Percentiles rank a stretch among this genome's conserved stretches.
phyloP scores from a whole-genome alignment of 2,888 invertebrate species.

The Coenonympha arcania region DNA sequence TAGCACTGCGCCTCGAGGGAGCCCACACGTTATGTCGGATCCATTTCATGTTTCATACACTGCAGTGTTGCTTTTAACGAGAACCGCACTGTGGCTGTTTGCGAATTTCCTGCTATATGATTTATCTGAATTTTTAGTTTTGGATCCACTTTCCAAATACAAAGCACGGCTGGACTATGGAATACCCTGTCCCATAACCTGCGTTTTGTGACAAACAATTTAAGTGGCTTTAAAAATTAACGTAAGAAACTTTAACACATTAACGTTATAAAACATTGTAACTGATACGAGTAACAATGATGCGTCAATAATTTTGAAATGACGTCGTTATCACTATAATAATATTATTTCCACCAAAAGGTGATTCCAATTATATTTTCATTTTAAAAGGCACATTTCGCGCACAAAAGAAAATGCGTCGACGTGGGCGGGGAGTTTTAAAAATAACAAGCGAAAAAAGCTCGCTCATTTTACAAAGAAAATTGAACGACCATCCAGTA shows the following conservation, averaged over 20 bases:
- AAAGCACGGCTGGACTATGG: too few relatives aligned
- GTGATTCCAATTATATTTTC: neutral
- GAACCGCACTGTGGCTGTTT: too few relatives aligned
- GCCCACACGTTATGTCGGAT: slow-evolving; percentile 7
- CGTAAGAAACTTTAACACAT: too few relatives aligned
- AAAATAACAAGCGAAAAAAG: slow-evolving; percentile 17
- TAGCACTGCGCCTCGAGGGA: slow-evolving; percentile 7
- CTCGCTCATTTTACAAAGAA: slow-evolving; percentile 23
- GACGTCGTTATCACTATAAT: neutral
- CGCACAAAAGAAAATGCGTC: neutral
- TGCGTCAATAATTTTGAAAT: neutral
- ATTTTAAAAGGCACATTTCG: neutral
- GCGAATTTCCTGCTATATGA: too few relatives aligned
- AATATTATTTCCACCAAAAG: neutral
- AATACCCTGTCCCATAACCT: too few relatives aligned
- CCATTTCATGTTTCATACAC: slow-evolving; percentile 14
- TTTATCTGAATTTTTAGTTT: too few relatives aligned
- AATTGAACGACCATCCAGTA: slow-evolving; percentile 22
- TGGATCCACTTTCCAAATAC: too few relatives aligned
- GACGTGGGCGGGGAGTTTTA: slow-evolving; percentile 1
- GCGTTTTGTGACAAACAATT: too few relatives aligned
- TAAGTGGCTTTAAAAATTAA: too few relatives aligned
- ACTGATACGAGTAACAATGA: neutral
- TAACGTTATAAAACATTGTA: too few relatives aligned
- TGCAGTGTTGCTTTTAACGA: slow-evolving; percentile 3